Base-by-base conservation (phyloP, 2,113 vertebrate species). In the Cyanoliseus patagonus region DNA sequence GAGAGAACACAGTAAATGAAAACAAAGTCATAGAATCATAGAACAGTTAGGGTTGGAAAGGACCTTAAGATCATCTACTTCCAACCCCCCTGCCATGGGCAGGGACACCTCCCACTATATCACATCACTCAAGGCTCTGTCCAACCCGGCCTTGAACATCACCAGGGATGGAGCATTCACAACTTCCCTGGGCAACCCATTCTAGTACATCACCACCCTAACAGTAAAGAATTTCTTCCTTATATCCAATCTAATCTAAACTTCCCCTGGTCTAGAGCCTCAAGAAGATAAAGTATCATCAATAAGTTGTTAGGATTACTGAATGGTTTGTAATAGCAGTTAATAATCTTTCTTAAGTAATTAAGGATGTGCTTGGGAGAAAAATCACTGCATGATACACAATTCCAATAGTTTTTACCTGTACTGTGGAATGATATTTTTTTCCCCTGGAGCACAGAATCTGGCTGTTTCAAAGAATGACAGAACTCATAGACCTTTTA, bases 271-370 rank as follows among this genome's bases (percentile, higher is more conserved):
- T 72, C 35, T 88, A 59, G 64, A 95, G 25, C 20, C 39, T 74
- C 52, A 67, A 59, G 61, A 74, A 92, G 47, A 44, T 62, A 88
- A 51, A 51, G 59, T 75, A 86, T 93, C 37, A 81, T 93, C 92
- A 96, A 88, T 93, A 93, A 87, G 9, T 59, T 0, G 0, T 74
- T 92, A 88, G 19, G 52, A 9, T 49, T 70, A 25, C 61, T 94
- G 69, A 83, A 68, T 35, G 75, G 28, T 93, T 87, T 79, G 13
- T 67, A 87, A 76, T 62, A 75, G 11, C 53, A 93, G 93, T 88
- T 95, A 94, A 83, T 93, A 96, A 95, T 53, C 49, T 42, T 84
- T 89, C 73, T 80, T 66, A 73, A 95, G 64, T 68, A 95, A 87
- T 88, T 96, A 84, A 94, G 53, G 46, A 25, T 63, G 18, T 75